Conservation (phyloP, 1,140 invertebrate species). For the Manduca sexta region DNA sequence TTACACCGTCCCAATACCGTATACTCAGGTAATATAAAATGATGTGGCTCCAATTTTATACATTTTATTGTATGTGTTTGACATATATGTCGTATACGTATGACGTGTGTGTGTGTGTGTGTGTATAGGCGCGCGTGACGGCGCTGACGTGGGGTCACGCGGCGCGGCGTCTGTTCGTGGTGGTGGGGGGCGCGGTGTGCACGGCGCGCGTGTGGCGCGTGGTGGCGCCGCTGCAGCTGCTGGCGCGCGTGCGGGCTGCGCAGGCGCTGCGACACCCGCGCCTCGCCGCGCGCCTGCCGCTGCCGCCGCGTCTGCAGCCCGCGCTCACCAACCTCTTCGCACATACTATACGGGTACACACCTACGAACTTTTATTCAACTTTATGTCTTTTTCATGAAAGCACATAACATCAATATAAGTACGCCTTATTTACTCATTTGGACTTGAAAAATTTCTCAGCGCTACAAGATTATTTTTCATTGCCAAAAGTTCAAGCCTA, state of each 20-base stretch:
- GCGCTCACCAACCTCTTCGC: slow-evolving; percentile 92
- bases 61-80: not conserved
- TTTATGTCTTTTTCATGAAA: no score
- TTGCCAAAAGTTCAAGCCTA: no score
- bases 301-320: slow-evolving; percentile 89
- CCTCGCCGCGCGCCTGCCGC: slow-evolving; percentile 86
- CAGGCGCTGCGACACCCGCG: slow-evolving; percentile 81
- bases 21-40: slow-evolving; percentile 66
- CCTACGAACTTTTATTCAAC: no score
- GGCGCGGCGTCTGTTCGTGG: slow-evolving; percentile 94
- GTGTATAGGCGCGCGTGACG: slow-evolving; percentile 84
- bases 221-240: slow-evolving; percentile 90
- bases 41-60: no score
- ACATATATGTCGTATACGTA: not conserved
- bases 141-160: slow-evolving; percentile 98
- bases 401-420: no score
- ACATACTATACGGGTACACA: slow-evolving; percentile 92
- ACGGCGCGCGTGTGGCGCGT: slow-evolving; percentile 94
- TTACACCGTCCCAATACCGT: slow-evolving; percentile 84
- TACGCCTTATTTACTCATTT: no score
- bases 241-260: slow-evolving; percentile 83
- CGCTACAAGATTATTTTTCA: no score
- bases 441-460: no score
- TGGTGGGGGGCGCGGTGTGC: slow-evolving; percentile 90
- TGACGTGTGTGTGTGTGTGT: not conserved